Evolutionary conservation across 2,797 vertebrate genomes (phyloP), one percentile per base, ranked within the genome.

Genomic region (Anisognathus igniventris): DNA sequence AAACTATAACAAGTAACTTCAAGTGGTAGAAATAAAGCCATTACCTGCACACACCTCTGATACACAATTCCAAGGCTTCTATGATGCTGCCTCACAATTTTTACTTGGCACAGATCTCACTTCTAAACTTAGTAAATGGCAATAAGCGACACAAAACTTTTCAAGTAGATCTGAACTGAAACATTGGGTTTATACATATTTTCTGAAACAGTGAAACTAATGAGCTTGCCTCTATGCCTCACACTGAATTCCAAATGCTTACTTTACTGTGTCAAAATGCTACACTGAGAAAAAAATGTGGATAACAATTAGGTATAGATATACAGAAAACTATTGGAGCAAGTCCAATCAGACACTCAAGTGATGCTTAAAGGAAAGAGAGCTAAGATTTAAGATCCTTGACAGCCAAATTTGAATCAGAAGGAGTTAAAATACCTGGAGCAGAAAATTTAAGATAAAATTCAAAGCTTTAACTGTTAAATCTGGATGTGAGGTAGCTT

Each of bases 301-400:
- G 42, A 15, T 61, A 88, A 71, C 4, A 0, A 1, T 24, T 61
- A 37, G 2, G 30, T 53, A 20, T 9, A 30, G 2, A 65, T 10
- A 20, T 4, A 61, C 17, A 66, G 48, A 72, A 75, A 23, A 1
- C 1, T 2, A 13, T 0, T 42, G 18, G 14, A 73, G 0, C 54
- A 82, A 88, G 16, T 31, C 77, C 53, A 84, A 67, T 10, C 37
- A 86, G 44, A 86, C 2, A 3, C 27, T 86, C 30, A 39, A 33
- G 33, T 28, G 9, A 68, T 17, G 11, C 20, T 68, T 61, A 75
- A 48, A 6, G 18, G 18, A 57, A 86, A 78, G 13, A 3, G 16
- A 72, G 6, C 1, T 39, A 66, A 78, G 33, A 68, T 53, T 53
- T 85, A 66, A 91, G 54, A 68, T 21, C 37, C 5, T 6, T 2